These are phyloP conservation scores for Plecotus auritus DNA, from an alignment of 2,113 vertebrate species.

Conservation along the genomic window DNA sequence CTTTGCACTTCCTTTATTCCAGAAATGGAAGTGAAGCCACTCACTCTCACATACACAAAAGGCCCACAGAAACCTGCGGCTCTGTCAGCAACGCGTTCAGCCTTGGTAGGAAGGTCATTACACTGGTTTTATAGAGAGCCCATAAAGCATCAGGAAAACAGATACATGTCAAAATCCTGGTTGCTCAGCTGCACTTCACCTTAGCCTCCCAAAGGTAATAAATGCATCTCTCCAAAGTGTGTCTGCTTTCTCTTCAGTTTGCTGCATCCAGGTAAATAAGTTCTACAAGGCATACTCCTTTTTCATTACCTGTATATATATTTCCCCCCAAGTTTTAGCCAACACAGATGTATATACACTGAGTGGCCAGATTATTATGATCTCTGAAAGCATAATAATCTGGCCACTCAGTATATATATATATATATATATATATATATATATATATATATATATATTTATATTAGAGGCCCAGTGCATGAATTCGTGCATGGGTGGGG, in stretches of 20 bases:
- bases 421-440: too few relatives aligned
- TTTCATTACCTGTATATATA: not conserved
- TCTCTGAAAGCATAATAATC: too few relatives aligned
- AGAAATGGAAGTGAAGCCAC: constrained; percentile 61
- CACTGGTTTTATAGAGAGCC: constrained; percentile 43
- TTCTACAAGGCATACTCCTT: not conserved
- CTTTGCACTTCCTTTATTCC: constrained; percentile 63
- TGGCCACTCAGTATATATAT: too few relatives aligned
- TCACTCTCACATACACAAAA: not conserved
- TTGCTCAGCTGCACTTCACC: constrained; percentile 15
- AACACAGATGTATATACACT: not conserved
- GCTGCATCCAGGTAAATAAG: not conserved
- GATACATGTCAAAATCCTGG: constrained; percentile 52
- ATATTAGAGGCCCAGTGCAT: too few relatives aligned
- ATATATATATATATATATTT: too few relatives aligned
- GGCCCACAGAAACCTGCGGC: constrained; percentile 32
- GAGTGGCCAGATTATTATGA: too few relatives aligned
- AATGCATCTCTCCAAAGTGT: constrained; percentile 18
- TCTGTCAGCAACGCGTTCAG: constrained; percentile 46
- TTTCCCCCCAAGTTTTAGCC: not conserved
- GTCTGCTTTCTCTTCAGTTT: constrained; percentile 18
- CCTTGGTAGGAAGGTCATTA: constrained; percentile 40
- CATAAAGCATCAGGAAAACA: constrained; percentile 60
- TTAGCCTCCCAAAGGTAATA: constrained; percentile 39
- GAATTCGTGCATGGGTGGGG: too few relatives aligned